A percentile compares a stretch with the other conserved stretches of the same genome.
Conservation (phyloP, 2,797 vertebrate genomes). For the Leptodactylus fallax region DNA sequence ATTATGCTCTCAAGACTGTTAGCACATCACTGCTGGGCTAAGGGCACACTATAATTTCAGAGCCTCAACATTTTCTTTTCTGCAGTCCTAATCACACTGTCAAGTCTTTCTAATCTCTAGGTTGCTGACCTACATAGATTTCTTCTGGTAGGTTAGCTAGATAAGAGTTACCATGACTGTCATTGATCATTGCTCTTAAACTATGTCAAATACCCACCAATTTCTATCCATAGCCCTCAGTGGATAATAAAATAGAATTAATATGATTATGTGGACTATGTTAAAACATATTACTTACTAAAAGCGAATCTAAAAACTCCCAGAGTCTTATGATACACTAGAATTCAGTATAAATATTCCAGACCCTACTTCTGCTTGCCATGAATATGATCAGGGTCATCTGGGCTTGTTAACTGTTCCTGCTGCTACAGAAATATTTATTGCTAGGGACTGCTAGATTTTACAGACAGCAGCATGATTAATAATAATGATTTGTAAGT, state of each 20-base stretch:
- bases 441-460: background rate
- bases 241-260: background rate
- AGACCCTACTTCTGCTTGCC: background rate
- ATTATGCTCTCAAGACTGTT: constrained; percentile 19
- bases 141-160: constrained; percentile 7
- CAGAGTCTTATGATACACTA: background rate
- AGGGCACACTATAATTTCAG: constrained; percentile 28
- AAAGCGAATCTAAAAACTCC: background rate
- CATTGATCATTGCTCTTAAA: constrained; percentile 32
- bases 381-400: background rate
- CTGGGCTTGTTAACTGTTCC: background rate
- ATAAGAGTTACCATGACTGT: constrained; percentile 28
- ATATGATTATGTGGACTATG: background rate
- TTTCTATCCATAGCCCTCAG: background rate
- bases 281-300: background rate
- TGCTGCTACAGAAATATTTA: constrained; percentile 4
- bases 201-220: background rate
- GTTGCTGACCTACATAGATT: constrained; percentile 35
- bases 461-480: background rate
- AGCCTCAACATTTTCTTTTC: constrained; percentile 43
- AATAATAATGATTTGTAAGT: constrained; percentile 18
- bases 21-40: constrained; percentile 5
- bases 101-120: constrained; percentile 18
- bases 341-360: background rate
- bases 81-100: constrained; percentile 32